These are phyloP conservation scores for Telenomus remus DNA, from an alignment of 1,140 invertebrate species.

Conservation along the genomic window DNA sequence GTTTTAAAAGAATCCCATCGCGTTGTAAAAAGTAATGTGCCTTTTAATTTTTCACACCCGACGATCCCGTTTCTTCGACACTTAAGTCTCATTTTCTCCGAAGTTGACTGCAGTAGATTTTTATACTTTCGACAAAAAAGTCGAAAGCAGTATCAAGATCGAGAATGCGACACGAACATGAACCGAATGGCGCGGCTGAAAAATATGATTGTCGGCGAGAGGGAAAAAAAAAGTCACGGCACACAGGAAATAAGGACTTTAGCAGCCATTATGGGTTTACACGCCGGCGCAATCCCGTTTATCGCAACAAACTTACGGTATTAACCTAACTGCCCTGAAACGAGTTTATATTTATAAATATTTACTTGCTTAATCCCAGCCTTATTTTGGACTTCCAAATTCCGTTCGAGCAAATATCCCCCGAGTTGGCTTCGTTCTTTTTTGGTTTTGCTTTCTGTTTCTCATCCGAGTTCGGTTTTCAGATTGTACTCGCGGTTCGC, in stretches of 20 bases:
- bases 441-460: conserved; percentile 3
- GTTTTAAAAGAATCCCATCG: conserved; percentile 1
- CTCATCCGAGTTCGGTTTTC: conserved; percentile 10
- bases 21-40: conserved; percentile 14
- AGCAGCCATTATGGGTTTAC: conserved; percentile 15
- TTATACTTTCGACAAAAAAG: conserved; percentile 10
- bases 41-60: conserved; percentile 22
- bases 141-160: neutral
- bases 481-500: conserved; percentile 1
- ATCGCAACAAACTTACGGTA: conserved; percentile 20
- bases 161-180: neutral
- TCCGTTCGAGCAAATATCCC: conserved; percentile 33
- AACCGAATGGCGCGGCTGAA: neutral
- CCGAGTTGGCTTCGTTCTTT: neutral
- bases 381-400: conserved; percentile 1
- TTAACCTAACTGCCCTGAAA: conserved; percentile 28
- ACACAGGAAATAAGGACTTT: neutral
- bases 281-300: conserved; percentile 2
- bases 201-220: neutral
- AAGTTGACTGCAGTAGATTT: conserved; percentile 13
- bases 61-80: conserved; percentile 16
- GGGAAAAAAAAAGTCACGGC: too few species aligned
- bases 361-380: conserved; percentile 24
- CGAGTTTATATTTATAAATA: conserved; percentile 38
- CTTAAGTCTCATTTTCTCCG: conserved; percentile 11